Conservation (phyloP, 2,113 vertebrate genomes). For the Erythrocercus mccallii region DNA sequence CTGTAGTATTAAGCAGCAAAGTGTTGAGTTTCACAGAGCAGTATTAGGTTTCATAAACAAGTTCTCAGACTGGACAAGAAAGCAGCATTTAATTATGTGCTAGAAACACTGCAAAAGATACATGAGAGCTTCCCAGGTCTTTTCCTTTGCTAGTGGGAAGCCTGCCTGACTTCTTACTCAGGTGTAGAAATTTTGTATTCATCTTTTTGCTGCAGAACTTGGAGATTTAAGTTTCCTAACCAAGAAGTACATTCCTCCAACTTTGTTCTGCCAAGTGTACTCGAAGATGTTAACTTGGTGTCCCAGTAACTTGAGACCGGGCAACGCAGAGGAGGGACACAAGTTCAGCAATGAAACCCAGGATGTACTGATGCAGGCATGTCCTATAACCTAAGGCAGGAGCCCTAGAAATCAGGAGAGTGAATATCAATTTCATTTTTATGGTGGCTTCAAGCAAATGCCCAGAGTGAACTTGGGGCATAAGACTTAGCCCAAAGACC, state of each 20-base stretch:
- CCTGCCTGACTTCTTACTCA: neutral
- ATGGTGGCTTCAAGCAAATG: neutral
- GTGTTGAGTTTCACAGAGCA: neutral
- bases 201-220: neutral
- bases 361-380: neutral
- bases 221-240: neutral
- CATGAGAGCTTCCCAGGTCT: neutral
- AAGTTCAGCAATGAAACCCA: slow-evolving; percentile 12
- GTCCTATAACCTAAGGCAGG: neutral
- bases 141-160: neutral
- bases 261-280: slow-evolving; percentile 12
- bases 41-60: slow-evolving; percentile 49
- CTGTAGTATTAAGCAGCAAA: neutral
- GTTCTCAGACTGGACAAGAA: neutral
- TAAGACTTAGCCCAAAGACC: neutral
- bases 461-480: neutral
- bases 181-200: neutral
- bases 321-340: neutral
- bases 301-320: slow-evolving; percentile 41
- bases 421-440: neutral
- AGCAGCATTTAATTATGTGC: neutral
- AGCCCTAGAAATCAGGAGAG: neutral
- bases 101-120: neutral
- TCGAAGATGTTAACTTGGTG: neutral
- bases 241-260: neutral